Conservation (phyloP, 2,113 vertebrate genomes). For the Procapra przewalskii region DNA sequence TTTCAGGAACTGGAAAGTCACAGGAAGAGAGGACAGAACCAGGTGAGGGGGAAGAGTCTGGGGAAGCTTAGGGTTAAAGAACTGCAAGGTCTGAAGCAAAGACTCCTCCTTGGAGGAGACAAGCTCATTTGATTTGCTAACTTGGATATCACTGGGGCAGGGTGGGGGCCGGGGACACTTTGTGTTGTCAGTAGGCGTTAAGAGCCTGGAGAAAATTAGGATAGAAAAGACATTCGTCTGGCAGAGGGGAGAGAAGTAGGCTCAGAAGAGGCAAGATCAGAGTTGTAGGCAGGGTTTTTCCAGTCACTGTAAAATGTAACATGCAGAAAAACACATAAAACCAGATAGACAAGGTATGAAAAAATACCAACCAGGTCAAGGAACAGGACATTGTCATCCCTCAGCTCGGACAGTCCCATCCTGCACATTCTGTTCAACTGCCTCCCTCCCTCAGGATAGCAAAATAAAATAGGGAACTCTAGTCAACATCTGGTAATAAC, state of each 20-base stretch:
- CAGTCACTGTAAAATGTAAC: not conserved
- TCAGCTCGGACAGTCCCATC: not conserved
- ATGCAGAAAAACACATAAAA: not conserved
- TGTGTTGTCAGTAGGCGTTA: not conserved
- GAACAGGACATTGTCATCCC: not conserved
- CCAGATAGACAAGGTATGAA: not conserved
- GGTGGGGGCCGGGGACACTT: not conserved
- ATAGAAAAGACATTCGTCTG: not conserved
- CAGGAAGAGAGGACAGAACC: not conserved
- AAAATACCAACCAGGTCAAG: not conserved
- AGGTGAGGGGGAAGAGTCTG: not conserved
- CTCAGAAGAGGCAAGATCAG: not conserved
- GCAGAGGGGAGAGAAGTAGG: not conserved
- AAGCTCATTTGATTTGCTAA: not conserved
- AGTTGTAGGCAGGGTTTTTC: not conserved
- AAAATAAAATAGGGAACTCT: not conserved
- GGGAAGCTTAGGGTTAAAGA: not conserved
- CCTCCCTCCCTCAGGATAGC: not conserved
- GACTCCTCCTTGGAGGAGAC: not conserved
- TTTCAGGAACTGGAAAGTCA: not conserved
- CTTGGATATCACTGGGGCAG: not conserved
- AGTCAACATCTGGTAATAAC: not conserved
- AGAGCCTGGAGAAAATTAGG: not conserved
- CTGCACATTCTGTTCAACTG: not conserved
- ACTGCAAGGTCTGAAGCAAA: not conserved